These are phyloP conservation scores for Peribatodes rhomboidaria DNA, from an alignment of 2,888 invertebrate genomes.

Conservation along the genomic window DNA sequence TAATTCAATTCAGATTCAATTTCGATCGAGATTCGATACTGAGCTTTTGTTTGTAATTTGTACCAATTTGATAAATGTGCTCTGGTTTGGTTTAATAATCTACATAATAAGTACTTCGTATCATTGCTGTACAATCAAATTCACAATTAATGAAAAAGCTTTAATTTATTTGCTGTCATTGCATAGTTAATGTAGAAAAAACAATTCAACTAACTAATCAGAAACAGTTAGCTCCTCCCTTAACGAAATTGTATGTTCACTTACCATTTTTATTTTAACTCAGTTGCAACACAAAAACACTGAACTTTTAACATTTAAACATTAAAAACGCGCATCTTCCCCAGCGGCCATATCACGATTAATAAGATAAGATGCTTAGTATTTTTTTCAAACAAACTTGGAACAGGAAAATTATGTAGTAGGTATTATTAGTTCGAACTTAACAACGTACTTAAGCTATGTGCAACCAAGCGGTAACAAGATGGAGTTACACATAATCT, in stretches of 20 bases:
- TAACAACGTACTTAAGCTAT: not conserved
- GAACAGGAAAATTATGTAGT: conserved; percentile 8
- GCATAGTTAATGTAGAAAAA: too few species aligned
- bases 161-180: too few species aligned
- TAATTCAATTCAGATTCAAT: too few species aligned
- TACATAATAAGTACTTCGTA: too few species aligned
- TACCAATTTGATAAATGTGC: too few species aligned
- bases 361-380: conserved; percentile 3
- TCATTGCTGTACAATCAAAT: too few species aligned
- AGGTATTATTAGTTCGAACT: not conserved
- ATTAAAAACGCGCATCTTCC: not conserved
- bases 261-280: not conserved
- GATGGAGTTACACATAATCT: not conserved
- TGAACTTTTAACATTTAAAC: not conserved
- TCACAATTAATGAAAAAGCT: too few species aligned
- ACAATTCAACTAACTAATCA: too few species aligned
- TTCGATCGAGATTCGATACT: too few species aligned
- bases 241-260: not conserved
- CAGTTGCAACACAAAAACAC: not conserved
- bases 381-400: not conserved
- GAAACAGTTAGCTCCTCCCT: too few species aligned
- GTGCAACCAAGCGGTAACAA: not conserved
- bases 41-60: too few species aligned
- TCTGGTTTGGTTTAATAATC: too few species aligned
- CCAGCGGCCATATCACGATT: not conserved